Conservation (phyloP, 1,140 invertebrate genomes). For the Trichonephila clavipes region DNA sequence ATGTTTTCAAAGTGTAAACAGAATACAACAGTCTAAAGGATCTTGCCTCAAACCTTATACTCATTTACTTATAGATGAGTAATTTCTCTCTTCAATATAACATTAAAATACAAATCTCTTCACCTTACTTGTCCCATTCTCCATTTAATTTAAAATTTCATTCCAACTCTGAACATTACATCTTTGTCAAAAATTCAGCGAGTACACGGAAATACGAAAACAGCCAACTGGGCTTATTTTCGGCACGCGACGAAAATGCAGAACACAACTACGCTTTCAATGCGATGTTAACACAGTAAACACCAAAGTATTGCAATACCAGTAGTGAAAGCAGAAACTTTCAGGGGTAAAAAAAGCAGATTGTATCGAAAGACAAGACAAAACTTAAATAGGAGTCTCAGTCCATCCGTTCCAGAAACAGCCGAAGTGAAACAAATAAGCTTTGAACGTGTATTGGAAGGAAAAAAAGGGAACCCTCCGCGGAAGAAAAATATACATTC, state of each 20-base stretch:
- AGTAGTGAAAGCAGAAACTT: neutral
- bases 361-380: neutral
- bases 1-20: no score
- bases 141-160: no score
- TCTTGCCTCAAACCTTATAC: no score
- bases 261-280: neutral
- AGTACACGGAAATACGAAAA: neutral
- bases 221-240: neutral
- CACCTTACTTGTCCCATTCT: no score
- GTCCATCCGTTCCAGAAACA: neutral
- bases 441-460: neutral
- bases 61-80: no score
- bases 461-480: neutral
- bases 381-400: neutral
- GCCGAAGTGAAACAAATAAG: slow-evolving; percentile 27
- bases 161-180: no score
- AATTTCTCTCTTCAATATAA: no score
- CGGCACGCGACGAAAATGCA: neutral
- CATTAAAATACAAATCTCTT: no score
- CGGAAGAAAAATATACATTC: slow-evolving; percentile 25
- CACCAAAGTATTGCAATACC: neutral
- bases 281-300: neutral
- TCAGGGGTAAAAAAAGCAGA: neutral
- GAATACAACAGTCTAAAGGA: no score
- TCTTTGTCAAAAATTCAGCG: no score